Conservation (phyloP, 2,113 vertebrate species). For the Hemiprocne comata region DNA sequence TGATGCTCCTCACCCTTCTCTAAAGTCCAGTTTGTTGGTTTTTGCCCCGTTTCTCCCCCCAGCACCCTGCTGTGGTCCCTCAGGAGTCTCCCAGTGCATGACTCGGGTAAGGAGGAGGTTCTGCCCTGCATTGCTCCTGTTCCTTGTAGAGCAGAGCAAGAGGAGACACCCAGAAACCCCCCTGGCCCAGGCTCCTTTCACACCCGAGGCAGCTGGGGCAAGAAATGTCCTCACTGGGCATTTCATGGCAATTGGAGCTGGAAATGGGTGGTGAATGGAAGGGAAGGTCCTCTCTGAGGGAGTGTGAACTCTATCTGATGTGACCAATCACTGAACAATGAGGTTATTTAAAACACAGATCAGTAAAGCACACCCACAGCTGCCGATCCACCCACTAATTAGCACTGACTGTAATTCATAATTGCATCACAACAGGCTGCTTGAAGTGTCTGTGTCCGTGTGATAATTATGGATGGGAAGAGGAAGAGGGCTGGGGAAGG, state of each 20-base stretch:
- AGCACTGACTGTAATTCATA: not conserved
- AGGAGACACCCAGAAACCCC: not conserved
- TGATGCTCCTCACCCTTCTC: not conserved
- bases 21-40: not conserved
- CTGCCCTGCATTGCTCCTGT: not conserved
- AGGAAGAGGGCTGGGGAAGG: not conserved
- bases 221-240: not conserved
- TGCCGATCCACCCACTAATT: conserved; percentile 18
- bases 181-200: not conserved
- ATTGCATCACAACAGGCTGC: conserved; percentile 19
- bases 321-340: conserved; percentile 4
- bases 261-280: not conserved
- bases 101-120: not conserved
- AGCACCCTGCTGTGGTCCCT: not conserved
- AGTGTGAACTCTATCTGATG: not conserved
- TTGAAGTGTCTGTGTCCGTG: not conserved
- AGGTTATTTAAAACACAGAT: not conserved
- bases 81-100: not conserved
- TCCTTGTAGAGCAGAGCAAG: not conserved
- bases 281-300: not conserved
- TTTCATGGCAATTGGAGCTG: not conserved
- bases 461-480: not conserved
- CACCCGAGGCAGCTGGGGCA: not conserved
- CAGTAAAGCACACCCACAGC: not conserved
- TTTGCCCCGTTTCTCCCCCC: accelerated